phyloP scores from a whole-genome alignment of 2,888 invertebrate genomes.

The Phorcus lineatus region DNA sequence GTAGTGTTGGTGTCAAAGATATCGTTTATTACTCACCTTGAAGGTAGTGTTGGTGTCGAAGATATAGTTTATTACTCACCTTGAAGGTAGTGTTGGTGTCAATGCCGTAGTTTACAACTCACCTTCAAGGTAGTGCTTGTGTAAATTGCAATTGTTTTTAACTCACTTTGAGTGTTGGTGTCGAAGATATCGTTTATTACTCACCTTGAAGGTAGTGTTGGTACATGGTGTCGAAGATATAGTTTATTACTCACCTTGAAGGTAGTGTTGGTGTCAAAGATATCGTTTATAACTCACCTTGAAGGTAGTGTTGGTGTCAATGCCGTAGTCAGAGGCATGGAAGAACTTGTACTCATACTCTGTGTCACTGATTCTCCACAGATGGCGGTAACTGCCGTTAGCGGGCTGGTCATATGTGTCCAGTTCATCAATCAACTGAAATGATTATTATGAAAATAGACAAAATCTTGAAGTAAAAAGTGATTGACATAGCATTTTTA shows the following conservation, averaged over 20 bases:
- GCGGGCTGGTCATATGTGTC: constrained; percentile 71
- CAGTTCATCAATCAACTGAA: constrained; percentile 73
- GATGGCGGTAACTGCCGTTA: constrained; percentile 69
- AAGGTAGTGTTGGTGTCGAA: constrained; percentile 96
- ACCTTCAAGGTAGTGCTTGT: constrained; percentile 94
- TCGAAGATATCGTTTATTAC: no score
- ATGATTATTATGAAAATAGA: not conserved
- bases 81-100: no score
- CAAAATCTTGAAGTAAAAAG: no score
- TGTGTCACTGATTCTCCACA: constrained; percentile 71
- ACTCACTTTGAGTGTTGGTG: constrained; percentile 87
- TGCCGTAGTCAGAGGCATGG: constrained; percentile 91
- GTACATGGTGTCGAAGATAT: no score
- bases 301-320: constrained; percentile 95
- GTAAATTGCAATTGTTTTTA: constrained; percentile 81
- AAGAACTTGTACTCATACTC: constrained; percentile 71
- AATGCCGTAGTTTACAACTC: constrained; percentile 50
- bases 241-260: constrained; percentile 82
- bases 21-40: no score
- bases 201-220: no score
- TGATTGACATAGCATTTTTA: no score
- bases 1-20: no score
- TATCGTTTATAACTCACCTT: constrained; percentile 79
- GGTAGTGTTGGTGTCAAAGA: constrained; percentile 94
- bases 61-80: constrained; percentile 85